Conservation (phyloP, 2,888 invertebrate species). For the Diaperis boleti region DNA sequence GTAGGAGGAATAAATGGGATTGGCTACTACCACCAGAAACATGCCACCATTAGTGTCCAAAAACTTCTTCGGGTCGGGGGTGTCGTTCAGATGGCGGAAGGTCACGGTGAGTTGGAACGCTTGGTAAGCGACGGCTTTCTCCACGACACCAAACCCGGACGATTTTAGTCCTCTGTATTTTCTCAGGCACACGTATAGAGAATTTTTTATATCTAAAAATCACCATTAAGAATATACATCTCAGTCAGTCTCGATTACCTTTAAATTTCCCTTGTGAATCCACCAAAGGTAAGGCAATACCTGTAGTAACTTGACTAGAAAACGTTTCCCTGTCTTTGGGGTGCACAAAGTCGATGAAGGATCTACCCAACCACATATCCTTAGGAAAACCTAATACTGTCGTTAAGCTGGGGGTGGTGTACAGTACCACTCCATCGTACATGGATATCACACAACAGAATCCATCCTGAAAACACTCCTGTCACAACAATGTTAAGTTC, state of each 20-base stretch:
- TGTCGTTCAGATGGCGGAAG: slow-evolving; percentile 73
- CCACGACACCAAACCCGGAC: slow-evolving; percentile 73
- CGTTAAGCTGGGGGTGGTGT: slow-evolving; percentile 78
- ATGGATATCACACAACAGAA: slow-evolving; percentile 87
- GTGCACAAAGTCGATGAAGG: slow-evolving; percentile 89
- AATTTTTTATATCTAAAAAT: slow-evolving; percentile 65
- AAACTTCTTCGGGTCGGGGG: slow-evolving; percentile 60
- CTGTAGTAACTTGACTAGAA: slow-evolving; percentile 80
- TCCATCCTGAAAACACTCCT: slow-evolving; percentile 75
- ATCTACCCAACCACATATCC: slow-evolving; percentile 87
- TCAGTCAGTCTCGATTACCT: slow-evolving; percentile 52
- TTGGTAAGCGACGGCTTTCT: slow-evolving; percentile 72
- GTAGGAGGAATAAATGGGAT: slow-evolving; percentile 80
- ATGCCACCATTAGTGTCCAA: slow-evolving; percentile 65
- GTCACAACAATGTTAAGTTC: too few relatives aligned
- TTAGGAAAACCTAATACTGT: slow-evolving; percentile 81
- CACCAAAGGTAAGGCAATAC: slow-evolving; percentile 72
- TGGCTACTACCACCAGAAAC: slow-evolving; percentile 79
- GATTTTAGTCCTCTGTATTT: slow-evolving; percentile 74
- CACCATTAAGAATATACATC: too few relatives aligned
- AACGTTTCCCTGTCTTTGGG: slow-evolving; percentile 81
- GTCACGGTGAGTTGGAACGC: slow-evolving; percentile 81
- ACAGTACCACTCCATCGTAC: slow-evolving; percentile 84
- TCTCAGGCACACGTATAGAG: slow-evolving; percentile 75
- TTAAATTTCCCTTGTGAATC: slow-evolving; percentile 65